Conservation (phyloP, 2,888 invertebrate species). For the Hyposoter dolosus region DNA sequence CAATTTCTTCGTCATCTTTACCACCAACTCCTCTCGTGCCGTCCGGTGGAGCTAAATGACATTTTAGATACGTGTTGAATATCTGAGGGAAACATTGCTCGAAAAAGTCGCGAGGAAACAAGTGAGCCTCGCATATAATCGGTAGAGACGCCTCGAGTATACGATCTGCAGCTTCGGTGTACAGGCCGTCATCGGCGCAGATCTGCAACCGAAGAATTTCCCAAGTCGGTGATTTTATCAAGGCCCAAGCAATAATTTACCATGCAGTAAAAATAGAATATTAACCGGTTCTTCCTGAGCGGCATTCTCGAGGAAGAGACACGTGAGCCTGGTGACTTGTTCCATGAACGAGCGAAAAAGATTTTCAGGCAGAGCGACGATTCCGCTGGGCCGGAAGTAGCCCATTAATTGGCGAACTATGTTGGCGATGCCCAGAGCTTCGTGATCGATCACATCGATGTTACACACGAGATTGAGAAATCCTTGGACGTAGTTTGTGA, state of each 20-base stretch:
- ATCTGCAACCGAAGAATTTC: constrained; percentile 78
- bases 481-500: constrained; percentile 87
- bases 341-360: constrained; percentile 87
- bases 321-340: constrained; percentile 88
- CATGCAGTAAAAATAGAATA: constrained; percentile 30
- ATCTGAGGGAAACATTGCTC: constrained; percentile 86
- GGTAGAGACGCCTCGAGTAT: constrained; percentile 90
- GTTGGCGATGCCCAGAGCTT: constrained; percentile 89
- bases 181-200: constrained; percentile 85
- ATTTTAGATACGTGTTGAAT: constrained; percentile 92
- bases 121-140: constrained; percentile 85
- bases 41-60: constrained; percentile 93
- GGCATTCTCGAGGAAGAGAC: constrained; percentile 88
- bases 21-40: constrained; percentile 87
- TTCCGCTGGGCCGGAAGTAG: constrained; percentile 86
- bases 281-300: constrained; percentile 89
- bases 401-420: constrained; percentile 88
- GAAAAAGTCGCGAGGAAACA: constrained; percentile 83
- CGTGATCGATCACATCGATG: constrained; percentile 88
- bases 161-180: constrained; percentile 89
- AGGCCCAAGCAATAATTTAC: not conserved
- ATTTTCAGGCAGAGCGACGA: constrained; percentile 84
- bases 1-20: constrained; percentile 86
- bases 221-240: not conserved
- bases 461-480: constrained; percentile 88